Conservation (phyloP, 2,113 vertebrate species). For the Nesoenas mayeri region DNA sequence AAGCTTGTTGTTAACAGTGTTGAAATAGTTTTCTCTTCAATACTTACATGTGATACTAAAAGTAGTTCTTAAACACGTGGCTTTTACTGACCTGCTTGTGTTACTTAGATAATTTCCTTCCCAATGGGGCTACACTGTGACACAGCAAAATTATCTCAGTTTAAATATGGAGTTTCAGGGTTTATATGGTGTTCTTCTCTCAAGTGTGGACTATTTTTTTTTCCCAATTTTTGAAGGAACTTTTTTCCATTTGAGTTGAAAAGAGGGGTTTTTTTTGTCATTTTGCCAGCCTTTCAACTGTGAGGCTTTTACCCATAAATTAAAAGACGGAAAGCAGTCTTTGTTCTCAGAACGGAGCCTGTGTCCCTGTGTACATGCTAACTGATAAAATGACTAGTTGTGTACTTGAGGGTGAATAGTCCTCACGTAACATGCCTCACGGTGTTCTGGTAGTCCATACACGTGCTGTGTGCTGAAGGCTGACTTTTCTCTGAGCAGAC, state of each 20-base stretch:
- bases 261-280: fast-evolving
- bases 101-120: neutral
- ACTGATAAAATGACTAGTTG: neutral
- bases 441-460: neutral
- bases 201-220: neutral
- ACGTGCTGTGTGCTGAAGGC: neutral
- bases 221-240: neutral
- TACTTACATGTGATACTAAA: neutral
- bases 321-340: neutral
- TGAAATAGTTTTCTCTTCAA: neutral
- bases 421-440: neutral
- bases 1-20: neutral
- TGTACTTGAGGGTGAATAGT: neutral
- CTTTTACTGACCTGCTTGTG: neutral
- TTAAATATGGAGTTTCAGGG: neutral
- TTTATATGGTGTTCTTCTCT: neutral
- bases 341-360: neutral
- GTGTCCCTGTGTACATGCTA: neutral
- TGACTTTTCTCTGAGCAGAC: neutral
- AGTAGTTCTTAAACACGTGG: neutral
- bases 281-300: neutral
- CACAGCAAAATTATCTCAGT: neutral
- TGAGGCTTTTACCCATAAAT: neutral
- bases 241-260: neutral
- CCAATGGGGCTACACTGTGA: neutral